Evolutionary conservation across 2,113 vertebrate species (phyloP).

Genomic region (Eurystomus gularis): DNA sequence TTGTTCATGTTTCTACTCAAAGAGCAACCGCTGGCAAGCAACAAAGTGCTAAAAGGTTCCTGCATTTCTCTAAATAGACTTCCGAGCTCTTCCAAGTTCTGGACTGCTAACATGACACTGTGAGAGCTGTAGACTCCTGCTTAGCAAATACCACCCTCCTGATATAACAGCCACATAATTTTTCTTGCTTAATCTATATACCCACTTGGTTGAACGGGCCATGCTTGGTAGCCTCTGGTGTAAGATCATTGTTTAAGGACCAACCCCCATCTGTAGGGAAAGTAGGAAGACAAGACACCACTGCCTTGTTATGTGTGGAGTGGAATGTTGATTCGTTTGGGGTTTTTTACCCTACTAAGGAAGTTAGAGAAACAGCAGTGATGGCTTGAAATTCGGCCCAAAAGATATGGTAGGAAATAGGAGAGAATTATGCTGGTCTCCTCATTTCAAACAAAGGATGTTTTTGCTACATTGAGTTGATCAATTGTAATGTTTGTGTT

Average conservation of each 20-base stretch:
- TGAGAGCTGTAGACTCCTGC: not conserved
- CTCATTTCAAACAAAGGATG: not conserved
- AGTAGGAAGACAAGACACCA: not conserved
- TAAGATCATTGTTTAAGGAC: not conserved
- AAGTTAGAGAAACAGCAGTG: not conserved
- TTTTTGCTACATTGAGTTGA: not conserved
- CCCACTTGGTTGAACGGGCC: not conserved
- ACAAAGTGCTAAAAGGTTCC: not conserved
- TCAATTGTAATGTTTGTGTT: not conserved
- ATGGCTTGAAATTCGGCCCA: not conserved
- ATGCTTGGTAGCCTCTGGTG: not conserved
- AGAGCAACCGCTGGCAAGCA: not conserved
- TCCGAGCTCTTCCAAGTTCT: not conserved
- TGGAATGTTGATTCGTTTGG: not conserved
- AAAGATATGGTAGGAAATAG: not conserved
- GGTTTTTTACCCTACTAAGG: accelerated
- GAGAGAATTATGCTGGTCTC: not conserved
- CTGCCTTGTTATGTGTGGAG: not conserved
- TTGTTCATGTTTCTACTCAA: not conserved
- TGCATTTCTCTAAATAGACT: not conserved
- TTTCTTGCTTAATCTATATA: not conserved
- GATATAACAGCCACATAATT: not conserved
- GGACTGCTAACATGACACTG: accelerated
- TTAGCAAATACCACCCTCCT: not conserved
- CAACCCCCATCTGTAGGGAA: not conserved